These are phyloP conservation scores for Bos indicus DNA, from an alignment of 2,113 vertebrate species.

Conservation along the genomic window DNA sequence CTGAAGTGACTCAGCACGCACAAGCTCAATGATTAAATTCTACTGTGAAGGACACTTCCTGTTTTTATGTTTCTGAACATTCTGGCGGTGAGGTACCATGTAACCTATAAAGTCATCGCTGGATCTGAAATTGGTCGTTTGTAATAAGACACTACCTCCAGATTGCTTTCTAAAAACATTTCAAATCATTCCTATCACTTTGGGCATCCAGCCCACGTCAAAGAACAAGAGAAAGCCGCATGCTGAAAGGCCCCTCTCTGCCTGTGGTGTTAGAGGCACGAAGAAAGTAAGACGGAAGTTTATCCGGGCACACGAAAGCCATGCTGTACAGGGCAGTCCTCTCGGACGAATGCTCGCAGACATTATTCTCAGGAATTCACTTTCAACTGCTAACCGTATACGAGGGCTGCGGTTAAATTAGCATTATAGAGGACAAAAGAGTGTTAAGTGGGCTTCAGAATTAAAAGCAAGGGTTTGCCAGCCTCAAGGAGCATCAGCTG, in stretches of 20 bases:
- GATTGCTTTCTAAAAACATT: not conserved
- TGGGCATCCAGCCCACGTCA: not conserved
- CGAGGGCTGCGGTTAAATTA: constrained; percentile 12
- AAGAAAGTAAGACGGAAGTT: not conserved
- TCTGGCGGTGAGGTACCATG: not conserved
- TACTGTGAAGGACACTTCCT: not conserved
- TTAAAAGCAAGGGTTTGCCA: constrained; percentile 5
- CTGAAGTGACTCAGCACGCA: not conserved
- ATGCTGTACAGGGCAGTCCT: not conserved
- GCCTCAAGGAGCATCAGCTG: not conserved
- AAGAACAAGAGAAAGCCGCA: not conserved
- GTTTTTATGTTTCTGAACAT: not conserved
- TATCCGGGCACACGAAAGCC: not conserved
- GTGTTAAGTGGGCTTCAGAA: constrained; percentile 41
- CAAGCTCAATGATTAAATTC: not conserved
- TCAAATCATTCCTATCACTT: not conserved
- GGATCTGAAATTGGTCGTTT: not conserved
- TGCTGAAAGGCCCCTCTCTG: not conserved
- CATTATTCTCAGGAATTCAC: not conserved
- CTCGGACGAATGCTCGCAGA: not conserved
- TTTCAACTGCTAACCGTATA: constrained; percentile 3
- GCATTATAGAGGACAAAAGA: constrained; percentile 43
- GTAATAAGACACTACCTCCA: not conserved
- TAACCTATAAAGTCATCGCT: not conserved
- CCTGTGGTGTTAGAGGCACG: not conserved